Conservation (phyloP, 2,113 vertebrate genomes). For the Tautogolabrus adspersus region DNA sequence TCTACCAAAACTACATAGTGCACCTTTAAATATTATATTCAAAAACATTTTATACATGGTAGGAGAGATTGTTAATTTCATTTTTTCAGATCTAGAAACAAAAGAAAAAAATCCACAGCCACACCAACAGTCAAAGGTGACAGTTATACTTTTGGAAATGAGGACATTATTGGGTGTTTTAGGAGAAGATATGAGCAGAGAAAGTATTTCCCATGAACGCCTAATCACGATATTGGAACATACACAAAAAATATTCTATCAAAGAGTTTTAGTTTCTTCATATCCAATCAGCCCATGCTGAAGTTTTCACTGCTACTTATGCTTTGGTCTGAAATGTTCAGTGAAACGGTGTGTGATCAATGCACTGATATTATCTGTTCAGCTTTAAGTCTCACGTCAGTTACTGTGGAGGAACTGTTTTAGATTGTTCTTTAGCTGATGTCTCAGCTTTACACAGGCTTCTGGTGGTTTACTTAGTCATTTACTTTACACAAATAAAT, state of each 20-base stretch:
- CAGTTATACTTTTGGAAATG: too few relatives aligned
- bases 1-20: too few relatives aligned
- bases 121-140: background rate
- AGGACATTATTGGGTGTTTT: too few relatives aligned
- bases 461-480: background rate
- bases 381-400: slow-evolving; percentile 30
- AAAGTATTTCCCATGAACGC: too few relatives aligned
- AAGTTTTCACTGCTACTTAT: slow-evolving; percentile 32
- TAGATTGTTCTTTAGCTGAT: background rate
- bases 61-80: background rate
- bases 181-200: too few relatives aligned
- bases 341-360: slow-evolving; percentile 48
- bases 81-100: background rate
- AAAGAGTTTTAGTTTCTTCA: slow-evolving; percentile 6
- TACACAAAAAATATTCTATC: too few relatives aligned
- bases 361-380: slow-evolving; percentile 40
- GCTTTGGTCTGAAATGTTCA: background rate
- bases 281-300: slow-evolving; percentile 15
- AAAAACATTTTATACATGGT: background rate
- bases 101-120: background rate
- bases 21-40: too few relatives aligned
- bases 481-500: background rate
- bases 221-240: too few relatives aligned
- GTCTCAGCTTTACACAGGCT: background rate
- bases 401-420: background rate